Base-by-base conservation (phyloP, 2,797 vertebrate species). In the Saxicola maurus region DNA sequence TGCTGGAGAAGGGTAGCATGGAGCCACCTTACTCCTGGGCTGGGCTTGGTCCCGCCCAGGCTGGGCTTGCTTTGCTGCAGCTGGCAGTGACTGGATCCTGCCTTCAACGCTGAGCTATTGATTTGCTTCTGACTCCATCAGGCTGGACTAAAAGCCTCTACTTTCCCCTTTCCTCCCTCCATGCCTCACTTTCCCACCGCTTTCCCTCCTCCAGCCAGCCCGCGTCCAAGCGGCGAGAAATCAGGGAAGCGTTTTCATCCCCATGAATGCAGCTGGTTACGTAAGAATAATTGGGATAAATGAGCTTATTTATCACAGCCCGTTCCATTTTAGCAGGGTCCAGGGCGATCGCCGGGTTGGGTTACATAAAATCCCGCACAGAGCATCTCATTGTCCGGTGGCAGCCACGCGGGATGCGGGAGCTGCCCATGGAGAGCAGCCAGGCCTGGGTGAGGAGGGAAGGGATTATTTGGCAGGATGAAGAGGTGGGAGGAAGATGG, bases 241-340 rank as follows among this genome's bases (percentile, higher is more conserved):
- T 64, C 30, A 30, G 88, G 90, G 90, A 91, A 93, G 84, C 35
- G 7, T 94, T 91, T 88, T 91, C 87, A 87, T 89, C 77, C 74
- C 91, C 77, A 61, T 93, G 95, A 91, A 93, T 93, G 89, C 89
- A 56, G 66, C 61, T 2, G 0, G 82, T 95, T 95, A 95, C 79
- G 59, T 95, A 95, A 95, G 94, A 92, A 93, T 82, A 89, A 87
- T 90, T 90, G 93, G 92, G 92, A 89, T 95, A 90, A 95, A 95
- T 80, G 94, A 93, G 89, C 93, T 94, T 86, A 84, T 95, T 95
- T 94, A 94, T 91, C 72, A 37, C 37, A 5, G 89, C 85, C 84
- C 21, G 10, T 57, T 87, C 93, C 82, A 40, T 86, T 93, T 86
- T 49, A 92, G 66, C 4, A 0, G 75, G 82, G 92, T 90, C 88